Evolutionary conservation across 2,888 invertebrate genomes (phyloP).

Genomic region (Platycheirus rosarum): DNA sequence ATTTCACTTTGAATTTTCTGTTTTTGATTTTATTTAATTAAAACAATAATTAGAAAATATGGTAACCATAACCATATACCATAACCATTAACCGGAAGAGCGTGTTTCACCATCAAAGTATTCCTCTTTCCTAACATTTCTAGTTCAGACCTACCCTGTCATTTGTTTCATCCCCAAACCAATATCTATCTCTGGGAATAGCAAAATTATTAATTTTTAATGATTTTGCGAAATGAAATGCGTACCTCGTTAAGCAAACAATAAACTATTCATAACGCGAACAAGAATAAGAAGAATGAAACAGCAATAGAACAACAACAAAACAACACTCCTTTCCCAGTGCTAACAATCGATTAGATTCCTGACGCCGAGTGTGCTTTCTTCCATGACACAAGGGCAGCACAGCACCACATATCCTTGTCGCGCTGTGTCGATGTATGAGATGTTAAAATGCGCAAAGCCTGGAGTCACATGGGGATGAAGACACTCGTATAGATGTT

Average conservation of each 20-base stretch:
- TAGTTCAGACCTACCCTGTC: too few relatives aligned
- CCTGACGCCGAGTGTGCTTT: not conserved
- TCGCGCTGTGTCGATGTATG: not conserved
- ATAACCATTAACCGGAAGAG: too few relatives aligned
- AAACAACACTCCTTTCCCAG: not conserved
- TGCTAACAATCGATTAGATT: not conserved
- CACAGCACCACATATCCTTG: not conserved
- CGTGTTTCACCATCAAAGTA: too few relatives aligned
- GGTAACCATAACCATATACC: too few relatives aligned
- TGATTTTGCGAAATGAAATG: conserved; percentile 28
- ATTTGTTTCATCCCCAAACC: too few relatives aligned
- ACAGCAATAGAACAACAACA: not conserved
- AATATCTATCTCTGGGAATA: too few relatives aligned
- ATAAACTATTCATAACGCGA: conserved; percentile 19
- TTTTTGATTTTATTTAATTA: too few relatives aligned
- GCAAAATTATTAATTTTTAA: conserved; percentile 10
- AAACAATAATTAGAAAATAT: too few relatives aligned
- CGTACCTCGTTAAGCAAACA: conserved; percentile 3
- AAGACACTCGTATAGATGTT: not conserved
- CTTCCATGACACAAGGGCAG: not conserved
- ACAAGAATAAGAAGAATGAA: too few relatives aligned
- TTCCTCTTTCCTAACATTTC: too few relatives aligned
- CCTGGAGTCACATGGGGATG: not conserved
- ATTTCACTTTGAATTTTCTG: too few relatives aligned
- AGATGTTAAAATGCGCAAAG: not conserved